Percentiles rank a stretch among this genome's conserved stretches.
phyloP scores from a whole-genome alignment of 2,113 vertebrate species.

The Progne subis region DNA sequence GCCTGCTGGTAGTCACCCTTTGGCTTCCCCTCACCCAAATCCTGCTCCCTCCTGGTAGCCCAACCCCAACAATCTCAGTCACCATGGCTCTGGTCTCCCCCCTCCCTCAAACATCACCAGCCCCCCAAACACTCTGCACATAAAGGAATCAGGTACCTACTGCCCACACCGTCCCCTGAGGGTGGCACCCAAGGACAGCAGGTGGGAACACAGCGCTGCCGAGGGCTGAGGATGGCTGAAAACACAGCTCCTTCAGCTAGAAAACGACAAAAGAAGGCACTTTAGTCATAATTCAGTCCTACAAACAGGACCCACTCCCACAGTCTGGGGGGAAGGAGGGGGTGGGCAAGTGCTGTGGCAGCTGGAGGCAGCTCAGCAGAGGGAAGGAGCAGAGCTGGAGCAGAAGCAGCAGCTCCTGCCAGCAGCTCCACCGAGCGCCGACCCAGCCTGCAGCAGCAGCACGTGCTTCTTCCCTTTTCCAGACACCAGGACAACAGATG shows the following conservation, averaged over 20 bases:
- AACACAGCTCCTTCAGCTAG: not conserved
- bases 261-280: not conserved
- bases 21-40: not conserved
- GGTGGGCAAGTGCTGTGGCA: not conserved
- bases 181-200: not conserved
- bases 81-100: not conserved
- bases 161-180: fast-evolving
- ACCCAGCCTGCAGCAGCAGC: not conserved
- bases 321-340: fast-evolving
- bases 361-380: not conserved
- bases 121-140: not conserved
- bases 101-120: not conserved
- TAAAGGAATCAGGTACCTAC: not conserved
- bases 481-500: not conserved
- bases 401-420: not conserved
- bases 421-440: not conserved
- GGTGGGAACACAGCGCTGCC: fast-evolving
- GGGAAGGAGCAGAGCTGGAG: not conserved
- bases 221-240: fast-evolving
- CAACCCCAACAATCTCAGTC: not conserved
- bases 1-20: not conserved
- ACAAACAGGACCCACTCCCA: not conserved
- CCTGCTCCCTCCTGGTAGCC: not conserved
- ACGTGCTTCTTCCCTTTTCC: not conserved
- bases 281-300: not conserved